Base-by-base conservation (phyloP, 2,113 vertebrate genomes). In the Chionodraco myersi region DNA sequence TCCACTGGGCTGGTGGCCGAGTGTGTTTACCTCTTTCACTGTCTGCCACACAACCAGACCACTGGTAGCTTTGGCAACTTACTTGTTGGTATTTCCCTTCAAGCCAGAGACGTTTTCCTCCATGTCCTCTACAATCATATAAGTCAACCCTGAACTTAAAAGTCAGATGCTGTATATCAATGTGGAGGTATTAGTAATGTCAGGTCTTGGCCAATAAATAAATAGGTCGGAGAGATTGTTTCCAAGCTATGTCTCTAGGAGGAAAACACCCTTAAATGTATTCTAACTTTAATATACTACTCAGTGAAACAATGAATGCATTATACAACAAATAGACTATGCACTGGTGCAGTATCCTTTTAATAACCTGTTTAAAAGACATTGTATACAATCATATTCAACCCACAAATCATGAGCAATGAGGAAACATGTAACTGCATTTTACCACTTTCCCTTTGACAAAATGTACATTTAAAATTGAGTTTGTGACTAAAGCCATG, bases 11-110 rank as follows among this genome's bases (percentile, higher is more conserved):
- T 56, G 56, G 73, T 61, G n/a, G 5, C 49, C 6, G 12, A 70
- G 66, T 59, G 36, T 72, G 75, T 86, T 71, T 72, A 63, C 52
- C 9, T 81, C 60, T 58, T 30, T 69, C 11, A 5, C 13, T 62
- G 57, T 80, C 52, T 51, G 30, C 41, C 13, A 23, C 59, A 75
- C 74, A 47, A 75, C 47, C 64, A 75, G 68, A 64, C 4, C 2
- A 54, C 36, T 63, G 44, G 45, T 48, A 26, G 34, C 45, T 15
- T 58, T 56, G 68, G 84, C 15, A 10, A 45, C 26, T 57, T 61
- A 65, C 21, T 57, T 14, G 18, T 18, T 54, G 11, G 21, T 34
- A 10, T 64, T 77, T 53, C 13, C 34, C 2, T 51, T 48, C 36
- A 47, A 70, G 53, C 48, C 52, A 51, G 13, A 51, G 34, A 58